Conservation (phyloP, 1,140 invertebrate species). For the Drosophila arawakana region DNA sequence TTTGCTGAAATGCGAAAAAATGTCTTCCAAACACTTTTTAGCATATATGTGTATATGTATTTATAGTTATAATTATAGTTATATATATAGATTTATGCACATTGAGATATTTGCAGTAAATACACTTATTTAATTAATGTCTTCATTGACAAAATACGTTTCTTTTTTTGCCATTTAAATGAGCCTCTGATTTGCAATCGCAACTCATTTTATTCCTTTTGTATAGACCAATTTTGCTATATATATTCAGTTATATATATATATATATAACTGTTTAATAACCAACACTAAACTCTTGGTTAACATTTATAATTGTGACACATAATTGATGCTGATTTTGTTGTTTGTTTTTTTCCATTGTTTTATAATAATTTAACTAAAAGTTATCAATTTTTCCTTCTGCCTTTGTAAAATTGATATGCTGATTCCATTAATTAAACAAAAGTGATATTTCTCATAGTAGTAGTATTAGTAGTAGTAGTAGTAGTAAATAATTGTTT, state of each 20-base stretch:
- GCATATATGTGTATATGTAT: conserved; percentile 45
- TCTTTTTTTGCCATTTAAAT: conserved; percentile 24
- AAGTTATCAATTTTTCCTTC: conserved; percentile 54
- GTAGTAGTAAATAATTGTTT: conserved; percentile 39
- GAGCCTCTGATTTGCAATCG: conserved; percentile 80
- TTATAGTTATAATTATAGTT: conserved; percentile 29
- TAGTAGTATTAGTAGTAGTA: background rate
- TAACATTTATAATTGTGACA: conserved; percentile 72
- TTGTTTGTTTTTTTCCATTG: conserved; percentile 35
- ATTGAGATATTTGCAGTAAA: conserved; percentile 56
- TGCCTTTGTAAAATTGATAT: conserved; percentile 82
- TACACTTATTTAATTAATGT: conserved; percentile 73
- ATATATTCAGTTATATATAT: conserved; percentile 48
- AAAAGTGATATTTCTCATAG: conserved; percentile 42
- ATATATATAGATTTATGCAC: conserved; percentile 47
- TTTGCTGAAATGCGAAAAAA: conserved; percentile 76
- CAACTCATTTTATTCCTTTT: conserved; percentile 65
- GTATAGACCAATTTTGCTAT: conserved; percentile 75
- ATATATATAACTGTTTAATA: conserved; percentile 53
- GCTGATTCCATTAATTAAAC: conserved; percentile 80
- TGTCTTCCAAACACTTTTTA: conserved; percentile 81
- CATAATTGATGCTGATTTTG: conserved; percentile 71
- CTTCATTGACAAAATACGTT: conserved; percentile 39
- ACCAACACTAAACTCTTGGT: conserved; percentile 83
- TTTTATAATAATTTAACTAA: conserved; percentile 42